A percentile compares a stretch with the other conserved stretches of the same genome.
These are phyloP conservation scores for Sprattus sprattus DNA, from an alignment of 2,113 vertebrate species.

Conservation along the genomic window DNA sequence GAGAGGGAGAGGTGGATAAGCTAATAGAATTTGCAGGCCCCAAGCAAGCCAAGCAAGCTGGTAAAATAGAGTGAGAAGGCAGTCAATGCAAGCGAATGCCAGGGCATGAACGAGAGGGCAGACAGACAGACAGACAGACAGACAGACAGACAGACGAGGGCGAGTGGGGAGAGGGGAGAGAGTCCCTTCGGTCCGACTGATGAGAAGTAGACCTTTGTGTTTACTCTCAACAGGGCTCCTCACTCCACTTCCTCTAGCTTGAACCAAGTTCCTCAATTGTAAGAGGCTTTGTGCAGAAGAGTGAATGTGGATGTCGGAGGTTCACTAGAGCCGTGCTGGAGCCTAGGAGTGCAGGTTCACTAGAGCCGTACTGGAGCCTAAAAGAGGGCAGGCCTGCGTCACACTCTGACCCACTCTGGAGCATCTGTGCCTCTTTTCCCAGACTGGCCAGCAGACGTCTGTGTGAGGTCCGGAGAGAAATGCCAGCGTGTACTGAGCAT, in stretches of 20 bases:
- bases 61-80: neutral
- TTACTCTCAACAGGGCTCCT: neutral
- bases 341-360: no score
- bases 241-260: neutral
- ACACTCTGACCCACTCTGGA: no score
- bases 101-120: neutral
- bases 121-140: neutral
- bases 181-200: no score
- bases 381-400: no score
- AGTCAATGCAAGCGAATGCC: neutral
- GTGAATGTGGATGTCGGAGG: neutral
- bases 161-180: neutral
- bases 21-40: constrained; percentile 25
- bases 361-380: no score
- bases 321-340: neutral
- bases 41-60: neutral
- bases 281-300: neutral
- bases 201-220: neutral
- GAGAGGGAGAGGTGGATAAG: neutral
- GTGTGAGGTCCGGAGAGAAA: neutral
- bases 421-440: neutral
- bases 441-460: neutral
- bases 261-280: neutral
- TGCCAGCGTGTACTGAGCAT: neutral
- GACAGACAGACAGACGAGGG: neutral